These are phyloP conservation scores for Triplophysa siluroides DNA, from an alignment of 2,113 vertebrate genomes.

Conservation along the genomic window DNA sequence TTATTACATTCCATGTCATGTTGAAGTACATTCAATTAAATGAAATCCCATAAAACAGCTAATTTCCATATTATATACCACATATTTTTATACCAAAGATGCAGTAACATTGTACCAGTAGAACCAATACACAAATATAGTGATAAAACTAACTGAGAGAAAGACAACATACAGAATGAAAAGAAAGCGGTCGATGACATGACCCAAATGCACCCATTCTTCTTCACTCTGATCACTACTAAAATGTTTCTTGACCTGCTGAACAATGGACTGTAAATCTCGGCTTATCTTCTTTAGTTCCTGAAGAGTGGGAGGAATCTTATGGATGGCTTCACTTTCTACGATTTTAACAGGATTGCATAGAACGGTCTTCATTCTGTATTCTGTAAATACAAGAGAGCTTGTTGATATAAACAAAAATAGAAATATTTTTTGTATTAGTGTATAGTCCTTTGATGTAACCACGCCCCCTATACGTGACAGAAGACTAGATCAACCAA, in stretches of 20 bases:
- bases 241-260: not conserved
- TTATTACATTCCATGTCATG: too few relatives aligned
- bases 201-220: slow-evolving; percentile 2
- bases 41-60: too few relatives aligned
- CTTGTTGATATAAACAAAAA: not conserved
- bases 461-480: too few relatives aligned
- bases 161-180: not conserved
- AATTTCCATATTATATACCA: too few relatives aligned
- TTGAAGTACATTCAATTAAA: too few relatives aligned
- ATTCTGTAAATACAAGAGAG: not conserved
- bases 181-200: slow-evolving; percentile 15
- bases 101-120: not conserved
- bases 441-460: not conserved
- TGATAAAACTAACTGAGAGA: slow-evolving; percentile 9
- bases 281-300: slow-evolving; percentile 21
- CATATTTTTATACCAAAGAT: not conserved
- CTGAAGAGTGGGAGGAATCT: not conserved
- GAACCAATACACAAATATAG: not conserved
- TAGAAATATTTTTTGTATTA: not conserved
- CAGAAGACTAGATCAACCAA: too few relatives aligned
- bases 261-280: not conserved
- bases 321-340: accelerated
- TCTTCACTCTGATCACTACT: not conserved
- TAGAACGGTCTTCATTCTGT: not conserved
- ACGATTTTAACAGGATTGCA: not conserved